phyloP scores from a whole-genome alignment of 2,797 vertebrate species.

The Babyrousa celebensis region DNA sequence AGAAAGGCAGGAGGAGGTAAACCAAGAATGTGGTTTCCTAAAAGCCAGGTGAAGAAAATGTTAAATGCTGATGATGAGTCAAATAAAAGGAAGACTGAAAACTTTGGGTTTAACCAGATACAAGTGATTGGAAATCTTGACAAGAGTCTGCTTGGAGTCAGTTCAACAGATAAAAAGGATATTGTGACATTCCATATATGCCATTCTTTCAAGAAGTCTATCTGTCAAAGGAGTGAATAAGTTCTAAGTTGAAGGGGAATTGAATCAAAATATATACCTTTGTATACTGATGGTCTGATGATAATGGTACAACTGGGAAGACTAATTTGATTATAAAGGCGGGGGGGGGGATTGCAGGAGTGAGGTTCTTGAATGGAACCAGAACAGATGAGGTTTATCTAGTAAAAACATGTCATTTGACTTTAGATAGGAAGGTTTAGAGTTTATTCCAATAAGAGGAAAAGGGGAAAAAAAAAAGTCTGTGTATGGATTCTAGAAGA shows the following conservation, averaged over 20 bases:
- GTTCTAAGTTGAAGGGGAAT: neutral
- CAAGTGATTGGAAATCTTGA: constrained; percentile 23
- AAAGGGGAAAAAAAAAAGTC: neutral
- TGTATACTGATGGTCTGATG: too few relatives aligned
- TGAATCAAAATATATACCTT: neutral
- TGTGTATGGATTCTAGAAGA: neutral
- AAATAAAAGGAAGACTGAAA: constrained; percentile 4
- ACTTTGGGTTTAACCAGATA: neutral
- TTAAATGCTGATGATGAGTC: neutral
- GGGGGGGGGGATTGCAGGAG: neutral
- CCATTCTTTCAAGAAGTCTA: constrained; percentile 36
- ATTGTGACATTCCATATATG: neutral
- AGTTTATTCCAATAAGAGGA: neutral
- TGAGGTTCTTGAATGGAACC: neutral
- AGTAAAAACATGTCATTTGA: neutral
- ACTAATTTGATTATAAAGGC: neutral
- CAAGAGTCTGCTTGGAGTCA: neutral
- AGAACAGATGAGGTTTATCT: neutral
- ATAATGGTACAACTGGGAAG: neutral
- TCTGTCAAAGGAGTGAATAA: neutral
- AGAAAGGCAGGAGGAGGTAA: neutral
- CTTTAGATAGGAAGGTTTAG: neutral
- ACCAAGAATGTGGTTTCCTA: neutral
- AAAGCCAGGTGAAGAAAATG: constrained; percentile 1
- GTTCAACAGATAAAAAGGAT: neutral